phyloP scores from a whole-genome alignment of 2,888 invertebrate genomes.

The Coronaproctus castanopsis region DNA sequence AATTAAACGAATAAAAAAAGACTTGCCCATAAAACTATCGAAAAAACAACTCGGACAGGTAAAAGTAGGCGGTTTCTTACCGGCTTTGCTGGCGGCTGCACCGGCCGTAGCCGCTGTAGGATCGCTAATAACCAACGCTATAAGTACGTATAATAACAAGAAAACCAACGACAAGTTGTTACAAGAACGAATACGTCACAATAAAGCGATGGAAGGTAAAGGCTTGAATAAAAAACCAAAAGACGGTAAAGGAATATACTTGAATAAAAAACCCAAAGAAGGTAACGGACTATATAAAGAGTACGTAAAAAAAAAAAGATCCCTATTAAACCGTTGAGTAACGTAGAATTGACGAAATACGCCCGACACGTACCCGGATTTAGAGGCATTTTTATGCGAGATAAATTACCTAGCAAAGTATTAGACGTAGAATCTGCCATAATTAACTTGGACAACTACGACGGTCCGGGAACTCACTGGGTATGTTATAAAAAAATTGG shows the following conservation, averaged over 20 bases:
- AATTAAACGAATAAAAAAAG: not conserved
- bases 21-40: not conserved
- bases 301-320: constrained; percentile 2
- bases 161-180: not conserved
- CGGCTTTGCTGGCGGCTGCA: not conserved
- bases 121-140: not conserved
- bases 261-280: not conserved
- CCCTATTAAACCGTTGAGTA: constrained; percentile 8
- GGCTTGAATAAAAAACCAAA: not conserved
- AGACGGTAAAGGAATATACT: not conserved
- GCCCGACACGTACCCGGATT: constrained; percentile 17
- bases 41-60: not conserved
- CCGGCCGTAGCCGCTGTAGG: not conserved
- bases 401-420: constrained; percentile 23
- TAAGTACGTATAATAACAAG: not conserved
- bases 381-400: constrained; percentile 24
- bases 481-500: constrained; percentile 24
- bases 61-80: not conserved
- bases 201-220: not conserved
- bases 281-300: not conserved
- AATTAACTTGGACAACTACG: constrained; percentile 22
- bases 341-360: constrained; percentile 18
- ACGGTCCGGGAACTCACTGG: constrained; percentile 24
- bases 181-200: not conserved
- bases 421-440: constrained; percentile 21